Evolutionary conservation across 2,797 vertebrate species (phyloP), one percentile per base, ranked within the genome.

Genomic region (Remorina albescens): DNA sequence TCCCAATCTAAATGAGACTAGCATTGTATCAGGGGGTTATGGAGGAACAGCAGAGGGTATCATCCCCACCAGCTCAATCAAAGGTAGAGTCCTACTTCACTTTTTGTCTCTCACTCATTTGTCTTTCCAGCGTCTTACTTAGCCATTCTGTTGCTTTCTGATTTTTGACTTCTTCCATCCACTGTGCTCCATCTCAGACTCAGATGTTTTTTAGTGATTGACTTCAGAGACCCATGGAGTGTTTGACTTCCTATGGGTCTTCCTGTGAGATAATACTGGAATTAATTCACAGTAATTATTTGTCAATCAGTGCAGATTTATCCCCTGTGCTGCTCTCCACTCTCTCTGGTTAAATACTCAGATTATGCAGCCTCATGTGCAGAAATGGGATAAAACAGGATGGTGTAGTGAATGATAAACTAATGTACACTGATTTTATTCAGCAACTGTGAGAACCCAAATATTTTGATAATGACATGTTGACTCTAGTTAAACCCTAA

Each of bases 1-100:
- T 58, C 98, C 97, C 70, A 98, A 99, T 88, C 95, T 99, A 55
- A 99, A 98, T 0, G 98, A 99, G 93, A 99, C 97, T 47, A 98
- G 95, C 93, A 97, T 99, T 0, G 97, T 99, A 19, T 99, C 97
- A 0, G 98, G 97, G 0, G 98, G 98, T 70, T 99, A 99, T 2
- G 97, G 97, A 44, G 97, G 97, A 85, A 96, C 96, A 0, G 94
- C 95, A 0, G 97, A 98, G 76, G 98, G 97, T 21, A 97, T 98
- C 82, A 96, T 98, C 80, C 92, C 97, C 67, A 96, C 97, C 2
- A 88, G 93, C 79, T 90, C 95, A 34, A 93, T 96, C 73, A 96
- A 96, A 97, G 97, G 97, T 98, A 92, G 0, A 34, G 26, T 67
- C 50, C 19, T 13, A 0, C n/a, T 34, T 65, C 10, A 3, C 19